These are phyloP conservation scores for Phalloptychus januarius DNA, from an alignment of 2,797 vertebrate genomes.

Conservation along the genomic window DNA sequence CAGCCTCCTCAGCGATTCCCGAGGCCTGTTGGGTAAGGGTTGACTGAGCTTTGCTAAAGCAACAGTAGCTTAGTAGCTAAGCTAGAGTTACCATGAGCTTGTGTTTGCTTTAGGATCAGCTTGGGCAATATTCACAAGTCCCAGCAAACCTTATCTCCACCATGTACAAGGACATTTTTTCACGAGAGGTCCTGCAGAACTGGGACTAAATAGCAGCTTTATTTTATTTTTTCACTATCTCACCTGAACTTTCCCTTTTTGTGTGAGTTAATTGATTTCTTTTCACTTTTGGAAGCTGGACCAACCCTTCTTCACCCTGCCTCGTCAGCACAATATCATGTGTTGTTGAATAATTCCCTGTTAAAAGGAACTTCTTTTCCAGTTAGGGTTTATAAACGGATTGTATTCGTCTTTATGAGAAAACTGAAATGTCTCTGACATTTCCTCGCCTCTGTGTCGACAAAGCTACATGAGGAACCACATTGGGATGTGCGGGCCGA, in stretches of 20 bases:
- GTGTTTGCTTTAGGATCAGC: constrained; percentile 74
- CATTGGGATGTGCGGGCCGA: constrained; percentile 11
- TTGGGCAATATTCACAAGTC: constrained; percentile 67
- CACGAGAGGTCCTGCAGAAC: constrained; percentile 31
- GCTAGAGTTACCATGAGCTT: constrained; percentile 63
- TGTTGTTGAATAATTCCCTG: constrained; percentile 20
- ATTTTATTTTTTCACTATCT: constrained; percentile 57
- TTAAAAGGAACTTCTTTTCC: constrained; percentile 26
- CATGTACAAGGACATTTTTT: constrained; percentile 62
- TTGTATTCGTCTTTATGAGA: constrained; percentile 7
- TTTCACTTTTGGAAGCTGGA: constrained; percentile 58
- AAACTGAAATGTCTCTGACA: constrained; percentile 3
- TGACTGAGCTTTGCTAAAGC: constrained; percentile 66
- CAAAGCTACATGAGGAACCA: constrained; percentile 54
- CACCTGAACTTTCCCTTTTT: constrained; percentile 32
- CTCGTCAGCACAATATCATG: constrained; percentile 43
- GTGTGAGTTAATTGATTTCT: constrained; percentile 51
- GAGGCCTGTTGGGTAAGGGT: constrained; percentile 36
- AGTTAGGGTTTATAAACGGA: constrained; percentile 22
- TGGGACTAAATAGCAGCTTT: constrained; percentile 56
- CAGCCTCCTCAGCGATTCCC: constrained; percentile 58
- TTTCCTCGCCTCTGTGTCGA: constrained; percentile 40
- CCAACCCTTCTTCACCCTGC: constrained; percentile 41
- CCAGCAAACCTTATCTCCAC: constrained; percentile 57
- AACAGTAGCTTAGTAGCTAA: constrained; percentile 66